Percentiles rank a stretch among this genome's conserved stretches.
These are phyloP conservation scores for Antrozous pallidus DNA, from an alignment of 2,797 vertebrate species.

Conservation along the genomic window DNA sequence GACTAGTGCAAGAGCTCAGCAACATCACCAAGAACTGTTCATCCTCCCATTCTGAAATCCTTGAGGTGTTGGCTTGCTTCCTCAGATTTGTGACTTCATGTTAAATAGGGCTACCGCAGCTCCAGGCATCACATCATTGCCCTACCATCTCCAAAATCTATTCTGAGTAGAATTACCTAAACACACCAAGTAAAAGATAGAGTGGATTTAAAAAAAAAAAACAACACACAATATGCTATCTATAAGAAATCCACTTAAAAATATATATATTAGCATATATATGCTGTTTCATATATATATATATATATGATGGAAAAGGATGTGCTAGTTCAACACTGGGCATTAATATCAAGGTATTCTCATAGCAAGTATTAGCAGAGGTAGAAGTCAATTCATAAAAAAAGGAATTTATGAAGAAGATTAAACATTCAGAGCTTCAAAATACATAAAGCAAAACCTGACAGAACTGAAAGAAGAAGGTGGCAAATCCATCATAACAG, in stretches of 20 bases:
- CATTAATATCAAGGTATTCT: background rate
- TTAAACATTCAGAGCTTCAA: background rate
- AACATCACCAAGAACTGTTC: background rate
- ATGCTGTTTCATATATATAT: no score
- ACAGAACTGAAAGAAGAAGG: background rate
- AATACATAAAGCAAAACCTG: background rate
- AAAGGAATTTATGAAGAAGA: background rate
- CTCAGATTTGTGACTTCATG: background rate
- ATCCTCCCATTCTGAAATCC: background rate
- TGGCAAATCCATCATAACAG: background rate
- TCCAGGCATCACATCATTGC: background rate
- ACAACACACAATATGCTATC: background rate
- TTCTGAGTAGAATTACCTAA: background rate
- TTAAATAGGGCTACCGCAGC: background rate
- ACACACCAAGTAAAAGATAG: background rate
- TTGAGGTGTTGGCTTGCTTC: background rate
- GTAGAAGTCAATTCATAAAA: constrained; percentile 10
- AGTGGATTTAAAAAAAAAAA: background rate
- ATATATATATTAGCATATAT: no score
- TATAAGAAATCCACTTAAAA: background rate
- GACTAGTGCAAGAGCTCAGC: background rate
- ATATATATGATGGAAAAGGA: background rate
- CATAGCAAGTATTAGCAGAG: background rate
- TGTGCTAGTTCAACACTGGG: background rate
- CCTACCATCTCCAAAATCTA: background rate